Evolutionary conservation across 2,797 vertebrate genomes (phyloP).

Genomic region (Lepilemur ruficaudatus): DNA sequence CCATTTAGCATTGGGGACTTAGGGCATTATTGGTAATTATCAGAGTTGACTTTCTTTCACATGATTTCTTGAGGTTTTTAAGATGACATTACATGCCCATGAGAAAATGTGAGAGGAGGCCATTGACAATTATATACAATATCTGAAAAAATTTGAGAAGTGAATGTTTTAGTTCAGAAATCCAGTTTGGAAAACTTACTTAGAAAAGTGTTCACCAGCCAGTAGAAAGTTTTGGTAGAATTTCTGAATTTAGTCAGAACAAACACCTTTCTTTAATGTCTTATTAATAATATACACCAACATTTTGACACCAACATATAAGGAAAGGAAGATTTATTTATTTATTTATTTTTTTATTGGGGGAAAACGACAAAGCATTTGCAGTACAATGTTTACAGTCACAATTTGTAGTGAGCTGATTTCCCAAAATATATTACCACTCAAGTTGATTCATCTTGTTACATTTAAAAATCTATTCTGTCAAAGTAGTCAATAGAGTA

Average conservation of each 20-base stretch:
- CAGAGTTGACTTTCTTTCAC: not conserved
- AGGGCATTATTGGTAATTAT: not conserved
- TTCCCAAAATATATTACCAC: too few species aligned
- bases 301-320: conserved; percentile 32
- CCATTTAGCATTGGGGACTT: not conserved
- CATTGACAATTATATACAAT: not conserved
- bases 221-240: conserved; percentile 17
- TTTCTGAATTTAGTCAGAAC: conserved; percentile 48
- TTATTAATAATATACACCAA: conserved; percentile 39
- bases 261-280: conserved; percentile 31
- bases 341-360: too few species aligned
- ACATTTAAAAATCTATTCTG: too few species aligned
- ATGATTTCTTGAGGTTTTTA: not conserved
- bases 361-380: too few species aligned
- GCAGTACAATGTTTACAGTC: too few species aligned
- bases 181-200: not conserved
- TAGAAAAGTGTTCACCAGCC: not conserved
- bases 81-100: not conserved
- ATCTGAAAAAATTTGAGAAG: not conserved
- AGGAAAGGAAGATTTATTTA: not conserved
- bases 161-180: conserved; percentile 13
- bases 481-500: too few species aligned
- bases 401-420: too few species aligned
- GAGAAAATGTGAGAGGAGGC: not conserved
- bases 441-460: too few species aligned